Conservation (phyloP, 2,888 invertebrate species). For the Tenodera sinensis region DNA sequence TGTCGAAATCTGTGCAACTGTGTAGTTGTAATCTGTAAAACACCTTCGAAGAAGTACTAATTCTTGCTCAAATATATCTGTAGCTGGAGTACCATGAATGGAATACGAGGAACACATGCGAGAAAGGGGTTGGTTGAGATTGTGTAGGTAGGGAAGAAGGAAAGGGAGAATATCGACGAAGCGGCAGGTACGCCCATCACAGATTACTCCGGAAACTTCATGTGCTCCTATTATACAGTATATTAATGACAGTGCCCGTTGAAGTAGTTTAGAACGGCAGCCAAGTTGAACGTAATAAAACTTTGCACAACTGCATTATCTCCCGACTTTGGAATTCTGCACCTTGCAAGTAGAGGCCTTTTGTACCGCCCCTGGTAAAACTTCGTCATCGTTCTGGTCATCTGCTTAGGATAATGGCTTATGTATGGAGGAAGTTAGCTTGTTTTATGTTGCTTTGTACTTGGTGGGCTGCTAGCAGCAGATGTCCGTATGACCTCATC, state of each 20-base stretch:
- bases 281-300: background rate
- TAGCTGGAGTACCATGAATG: too few relatives aligned
- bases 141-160: background rate
- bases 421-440: background rate
- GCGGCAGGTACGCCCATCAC: background rate
- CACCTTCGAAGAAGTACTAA: too few relatives aligned
- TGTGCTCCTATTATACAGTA: background rate
- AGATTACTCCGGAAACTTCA: background rate
- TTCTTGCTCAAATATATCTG: too few relatives aligned
- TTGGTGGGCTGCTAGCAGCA: background rate
- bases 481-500: background rate
- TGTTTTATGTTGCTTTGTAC: background rate
- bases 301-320: background rate
- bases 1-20: too few relatives aligned
- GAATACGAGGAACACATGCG: too few relatives aligned
- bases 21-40: too few relatives aligned
- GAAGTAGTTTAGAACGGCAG: background rate
- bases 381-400: background rate
- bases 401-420: background rate
- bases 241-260: background rate
- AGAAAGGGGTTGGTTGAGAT: too few relatives aligned
- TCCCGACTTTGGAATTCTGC: background rate
- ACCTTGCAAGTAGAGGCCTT: background rate
- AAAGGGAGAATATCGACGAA: background rate
- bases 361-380: background rate